These are phyloP conservation scores for Chrosomus eos DNA, from an alignment of 2,797 vertebrate species.

Conservation along the genomic window DNA sequence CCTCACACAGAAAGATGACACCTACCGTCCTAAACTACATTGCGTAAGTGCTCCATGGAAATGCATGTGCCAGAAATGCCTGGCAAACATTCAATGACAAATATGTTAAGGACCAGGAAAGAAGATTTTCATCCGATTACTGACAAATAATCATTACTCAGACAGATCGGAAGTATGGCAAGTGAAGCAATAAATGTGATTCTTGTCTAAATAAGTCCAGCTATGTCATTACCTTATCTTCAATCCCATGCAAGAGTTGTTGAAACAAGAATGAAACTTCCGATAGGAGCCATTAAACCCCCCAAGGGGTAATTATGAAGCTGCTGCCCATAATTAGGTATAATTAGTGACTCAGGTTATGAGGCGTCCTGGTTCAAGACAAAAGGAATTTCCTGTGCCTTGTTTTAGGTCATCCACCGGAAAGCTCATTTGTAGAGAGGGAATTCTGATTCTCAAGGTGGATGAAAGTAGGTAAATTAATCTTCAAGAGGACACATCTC, in stretches of 20 bases:
- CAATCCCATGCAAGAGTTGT: neutral
- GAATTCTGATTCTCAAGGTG: constrained; percentile 41
- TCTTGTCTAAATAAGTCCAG: neutral
- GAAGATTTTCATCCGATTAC: neutral
- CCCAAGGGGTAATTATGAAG: constrained; percentile 58
- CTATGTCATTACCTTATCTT: constrained; percentile 6
- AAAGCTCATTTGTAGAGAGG: constrained; percentile 42
- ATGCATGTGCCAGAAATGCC: neutral
- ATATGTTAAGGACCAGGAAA: neutral
- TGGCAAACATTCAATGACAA: constrained; percentile 7
- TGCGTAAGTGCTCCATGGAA: constrained; percentile 43
- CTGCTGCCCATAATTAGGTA: constrained; percentile 45
- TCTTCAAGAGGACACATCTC: constrained; percentile 22
- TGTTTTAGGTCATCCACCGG: constrained; percentile 53
- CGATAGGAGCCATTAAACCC: constrained; percentile 27
- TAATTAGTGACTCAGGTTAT: constrained; percentile 64
- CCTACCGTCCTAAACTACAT: constrained; percentile 36
- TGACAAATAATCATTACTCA: neutral
- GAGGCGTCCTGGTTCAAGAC: constrained; percentile 58
- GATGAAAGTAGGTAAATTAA: constrained; percentile 46
- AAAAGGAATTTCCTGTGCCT: constrained; percentile 60
- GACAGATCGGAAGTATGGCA: neutral
- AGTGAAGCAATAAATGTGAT: neutral
- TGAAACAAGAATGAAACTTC: constrained; percentile 38
- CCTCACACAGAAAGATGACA: constrained; percentile 57